These are phyloP conservation scores for Arenaria interpres DNA, from an alignment of 2,113 vertebrate species.

Conservation along the genomic window DNA sequence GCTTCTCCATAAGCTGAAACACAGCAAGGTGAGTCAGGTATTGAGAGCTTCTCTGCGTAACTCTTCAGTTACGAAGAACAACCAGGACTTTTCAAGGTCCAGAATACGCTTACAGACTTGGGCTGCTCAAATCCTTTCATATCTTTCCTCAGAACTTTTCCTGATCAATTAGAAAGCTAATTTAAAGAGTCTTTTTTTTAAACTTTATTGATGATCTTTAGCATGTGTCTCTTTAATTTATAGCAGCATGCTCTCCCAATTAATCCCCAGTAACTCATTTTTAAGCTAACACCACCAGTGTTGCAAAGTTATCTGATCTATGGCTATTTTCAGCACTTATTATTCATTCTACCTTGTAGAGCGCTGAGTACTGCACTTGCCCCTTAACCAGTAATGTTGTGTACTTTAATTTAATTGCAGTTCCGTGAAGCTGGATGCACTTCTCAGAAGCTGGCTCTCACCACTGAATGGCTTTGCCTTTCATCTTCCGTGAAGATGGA, in stretches of 20 bases:
- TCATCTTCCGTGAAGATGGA: neutral
- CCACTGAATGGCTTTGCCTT: conserved; percentile 3
- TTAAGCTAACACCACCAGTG: neutral
- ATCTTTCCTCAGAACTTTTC: neutral
- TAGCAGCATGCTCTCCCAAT: neutral
- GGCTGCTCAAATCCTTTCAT: neutral
- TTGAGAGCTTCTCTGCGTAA: neutral
- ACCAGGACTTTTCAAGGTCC: neutral
- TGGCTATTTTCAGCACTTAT: neutral
- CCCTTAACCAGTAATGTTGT: neutral
- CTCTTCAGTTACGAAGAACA: neutral
- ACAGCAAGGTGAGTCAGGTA: neutral
- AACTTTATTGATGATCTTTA: neutral
- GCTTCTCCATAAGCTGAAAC: neutral
- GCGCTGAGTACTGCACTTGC: neutral
- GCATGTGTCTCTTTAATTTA: neutral
- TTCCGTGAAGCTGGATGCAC: neutral
- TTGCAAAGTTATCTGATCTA: neutral
- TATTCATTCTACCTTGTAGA: neutral
- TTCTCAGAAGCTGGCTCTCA: neutral
- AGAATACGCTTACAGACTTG: neutral
- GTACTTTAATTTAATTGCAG: neutral
- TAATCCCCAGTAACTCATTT: neutral
- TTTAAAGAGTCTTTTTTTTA: neutral
- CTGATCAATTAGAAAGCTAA: conserved; percentile 6